A percentile compares a stretch with the other conserved stretches of the same genome.
These are phyloP conservation scores for Pseudomugil tenellus DNA, from an alignment of 2,797 vertebrate species.

Conservation along the genomic window DNA sequence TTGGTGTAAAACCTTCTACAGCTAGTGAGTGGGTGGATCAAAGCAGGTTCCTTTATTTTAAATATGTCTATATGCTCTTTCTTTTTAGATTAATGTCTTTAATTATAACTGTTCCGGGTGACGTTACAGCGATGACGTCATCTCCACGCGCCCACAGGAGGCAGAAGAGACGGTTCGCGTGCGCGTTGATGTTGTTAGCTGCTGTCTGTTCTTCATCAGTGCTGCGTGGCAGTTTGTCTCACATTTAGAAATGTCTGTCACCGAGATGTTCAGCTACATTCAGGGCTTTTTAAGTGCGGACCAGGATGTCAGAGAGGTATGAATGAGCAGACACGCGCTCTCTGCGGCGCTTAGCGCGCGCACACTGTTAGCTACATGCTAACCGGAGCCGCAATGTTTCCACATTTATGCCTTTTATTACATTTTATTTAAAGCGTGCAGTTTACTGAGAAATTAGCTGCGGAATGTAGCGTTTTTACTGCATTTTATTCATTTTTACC, in stretches of 20 bases:
- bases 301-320: conserved; percentile 93
- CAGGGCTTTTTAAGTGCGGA: conserved; percentile 92
- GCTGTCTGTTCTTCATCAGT: not conserved
- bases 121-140: conserved; percentile 30
- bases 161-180: not conserved
- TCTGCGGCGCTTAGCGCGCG: too few species aligned
- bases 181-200: conserved; percentile 43
- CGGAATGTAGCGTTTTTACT: too few species aligned
- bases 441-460: too few species aligned
- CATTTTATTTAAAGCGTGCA: too few species aligned
- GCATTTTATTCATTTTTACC: too few species aligned
- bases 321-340: conserved; percentile 7
- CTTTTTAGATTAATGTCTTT: too few species aligned
- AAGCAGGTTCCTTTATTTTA: too few species aligned
- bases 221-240: not conserved
- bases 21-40: too few species aligned
- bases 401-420: too few species aligned
- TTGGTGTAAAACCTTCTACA: too few species aligned
- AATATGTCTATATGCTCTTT: too few species aligned
- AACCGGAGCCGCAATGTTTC: not conserved
- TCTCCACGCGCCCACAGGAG: conserved; percentile 18
- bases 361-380: conserved; percentile 41
- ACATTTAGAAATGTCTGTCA: conserved; percentile 87
- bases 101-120: too few species aligned
- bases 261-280: conserved; percentile 92